Base-by-base conservation (phyloP, 2,888 invertebrate species). In the Caenorhabditis plicata region DNA sequence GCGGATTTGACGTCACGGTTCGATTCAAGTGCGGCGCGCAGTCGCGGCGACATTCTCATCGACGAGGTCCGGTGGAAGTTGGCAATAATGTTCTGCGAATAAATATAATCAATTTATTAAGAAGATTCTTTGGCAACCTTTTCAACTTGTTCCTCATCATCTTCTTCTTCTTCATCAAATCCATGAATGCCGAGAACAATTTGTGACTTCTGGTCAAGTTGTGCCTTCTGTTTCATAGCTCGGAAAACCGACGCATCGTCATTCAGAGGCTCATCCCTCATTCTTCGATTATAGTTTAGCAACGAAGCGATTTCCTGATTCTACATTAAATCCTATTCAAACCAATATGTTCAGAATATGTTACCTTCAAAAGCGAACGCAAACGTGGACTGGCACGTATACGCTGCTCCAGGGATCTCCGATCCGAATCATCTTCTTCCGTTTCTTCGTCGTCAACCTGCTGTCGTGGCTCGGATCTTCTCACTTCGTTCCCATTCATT, bases 111-210 rank as follows among this genome's bases (percentile, higher is more conserved):
- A n/a, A n/a, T n/a, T n/a, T n/a, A n/a, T n/a, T n/a, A n/a, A n/a
- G n/a, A n/a, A n/a, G n/a, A n/a, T 25, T 22, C 25, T 19, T 29
- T 31, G 3, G 25, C 13, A 15, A 48, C 47, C 19, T 51, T 38
- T 17, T 47, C 52, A 11, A 57, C 55, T 1, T 57, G 43, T 17
- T 64, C 64, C 9, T 50, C 54, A 15, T 60, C 56, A 25, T 44
- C 36, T 29, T 60, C 57, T 17, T 41, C 52, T 1, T 44, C 17
- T 7, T 33, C 54, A 5, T 26, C 32, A 26, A 62, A 42, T 27
- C 64, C 68, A 19, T 68, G 64, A n/a, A 68, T 31, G 19, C 68
- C 68, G 17, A 68, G 58, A 23, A 68, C 64, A 0, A 68, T 25
- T 39, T 64, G 62, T 0, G 65, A 55, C 25, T 68, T 65, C 33